Percentiles rank a stretch among this genome's conserved stretches.
phyloP scores from a whole-genome alignment of 1,140 invertebrate species.

The Drosophila subpulchrella region DNA sequence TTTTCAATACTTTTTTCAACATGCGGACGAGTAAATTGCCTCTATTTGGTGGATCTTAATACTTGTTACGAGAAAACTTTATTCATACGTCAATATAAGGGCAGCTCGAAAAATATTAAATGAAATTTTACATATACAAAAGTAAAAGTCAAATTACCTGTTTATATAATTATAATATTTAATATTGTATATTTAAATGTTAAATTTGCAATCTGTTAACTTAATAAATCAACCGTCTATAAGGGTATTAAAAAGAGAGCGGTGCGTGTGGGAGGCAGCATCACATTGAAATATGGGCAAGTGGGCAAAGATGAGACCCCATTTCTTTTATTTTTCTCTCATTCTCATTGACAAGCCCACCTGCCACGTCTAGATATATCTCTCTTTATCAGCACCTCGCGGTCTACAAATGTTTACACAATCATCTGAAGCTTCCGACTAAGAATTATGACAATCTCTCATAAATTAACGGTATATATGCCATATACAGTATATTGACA shows the following conservation, averaged over 20 bases:
- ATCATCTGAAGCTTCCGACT: constrained; percentile 55
- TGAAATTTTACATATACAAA: no score
- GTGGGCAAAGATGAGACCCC: constrained; percentile 45
- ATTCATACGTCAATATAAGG: no score
- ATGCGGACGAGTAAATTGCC: no score
- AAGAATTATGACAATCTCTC: constrained; percentile 51
- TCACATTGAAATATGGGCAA: constrained; percentile 64
- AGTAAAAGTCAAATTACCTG: no score
- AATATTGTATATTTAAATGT: no score
- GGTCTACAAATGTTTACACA: constrained; percentile 50
- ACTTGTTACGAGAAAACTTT: no score
- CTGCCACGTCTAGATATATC: constrained; percentile 27
- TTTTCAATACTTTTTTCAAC: no score
- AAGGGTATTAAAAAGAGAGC: constrained; percentile 7
- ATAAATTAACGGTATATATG: constrained; percentile 45
- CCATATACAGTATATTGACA: constrained; percentile 16
- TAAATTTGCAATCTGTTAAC: no score
- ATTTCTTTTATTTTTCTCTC: constrained; percentile 19
- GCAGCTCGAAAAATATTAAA: not conserved
- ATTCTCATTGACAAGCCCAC: constrained; percentile 52
- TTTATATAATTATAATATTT: no score
- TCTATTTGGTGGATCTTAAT: not conserved
- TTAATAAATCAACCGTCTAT: not conserved
- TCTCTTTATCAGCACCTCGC: constrained; percentile 43
- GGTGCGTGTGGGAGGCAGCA: constrained; percentile 5